Percentiles rank a stretch among this genome's conserved stretches.
These are phyloP conservation scores for Apodemia zela DNA, from an alignment of 2,888 invertebrate species.

Conservation along the genomic window DNA sequence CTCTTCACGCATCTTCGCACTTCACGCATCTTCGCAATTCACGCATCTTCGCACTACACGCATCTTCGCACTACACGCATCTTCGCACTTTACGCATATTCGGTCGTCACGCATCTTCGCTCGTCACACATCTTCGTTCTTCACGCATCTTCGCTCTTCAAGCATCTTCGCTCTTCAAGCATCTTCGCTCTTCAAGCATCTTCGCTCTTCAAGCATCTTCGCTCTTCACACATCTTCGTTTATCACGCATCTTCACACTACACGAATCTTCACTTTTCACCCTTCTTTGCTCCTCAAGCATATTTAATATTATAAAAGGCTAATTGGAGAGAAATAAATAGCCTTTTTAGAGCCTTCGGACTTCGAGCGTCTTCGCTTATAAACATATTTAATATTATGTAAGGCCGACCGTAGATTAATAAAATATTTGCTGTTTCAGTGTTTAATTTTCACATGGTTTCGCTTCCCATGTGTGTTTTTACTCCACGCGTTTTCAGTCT, in stretches of 20 bases:
- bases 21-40: conserved; percentile 16
- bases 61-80: conserved; percentile 17
- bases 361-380: conserved; percentile 21
- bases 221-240: neutral
- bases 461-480: too few relatives aligned
- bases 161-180: too few relatives aligned
- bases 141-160: conserved; percentile 20
- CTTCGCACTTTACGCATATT: conserved; percentile 6
- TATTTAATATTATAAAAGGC: too few relatives aligned
- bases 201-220: conserved; percentile 6
- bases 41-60: neutral
- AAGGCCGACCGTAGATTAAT: too few relatives aligned
- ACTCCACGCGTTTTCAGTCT: too few relatives aligned
- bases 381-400: too few relatives aligned
- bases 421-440: too few relatives aligned
- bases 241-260: conserved; percentile 18
- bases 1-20: neutral
- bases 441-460: too few relatives aligned
- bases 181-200: neutral
- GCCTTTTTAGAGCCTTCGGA: neutral
- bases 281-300: conserved; percentile 3
- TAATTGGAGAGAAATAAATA: too few relatives aligned
- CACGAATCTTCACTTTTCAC: conserved; percentile 1
- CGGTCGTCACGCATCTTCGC: conserved; percentile 20
- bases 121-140: neutral